A percentile compares a stretch with the other conserved stretches of the same genome.
Conservation (phyloP, 2,797 vertebrate species). For the Crypturellus tataupa region DNA sequence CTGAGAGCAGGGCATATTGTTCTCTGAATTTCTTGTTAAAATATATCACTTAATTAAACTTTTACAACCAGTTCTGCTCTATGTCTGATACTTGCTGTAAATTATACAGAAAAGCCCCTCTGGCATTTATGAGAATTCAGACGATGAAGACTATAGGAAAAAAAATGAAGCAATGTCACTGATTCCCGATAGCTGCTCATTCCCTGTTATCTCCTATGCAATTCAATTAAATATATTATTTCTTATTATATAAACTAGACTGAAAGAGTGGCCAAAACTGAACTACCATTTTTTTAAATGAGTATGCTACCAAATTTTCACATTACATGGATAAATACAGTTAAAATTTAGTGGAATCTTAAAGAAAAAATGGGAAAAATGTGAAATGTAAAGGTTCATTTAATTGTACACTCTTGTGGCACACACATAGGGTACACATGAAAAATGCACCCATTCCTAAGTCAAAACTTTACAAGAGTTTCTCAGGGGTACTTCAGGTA, state of each 20-base stretch:
- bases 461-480: background rate
- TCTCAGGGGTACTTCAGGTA: background rate
- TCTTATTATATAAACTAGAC: background rate
- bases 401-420: background rate
- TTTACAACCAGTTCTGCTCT: slow-evolving; percentile 84
- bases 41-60: slow-evolving; percentile 81
- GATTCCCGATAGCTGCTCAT: background rate
- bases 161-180: background rate
- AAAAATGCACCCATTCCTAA: background rate
- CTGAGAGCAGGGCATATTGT: slow-evolving; percentile 80
- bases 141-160: slow-evolving; percentile 2
- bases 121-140: slow-evolving; percentile 62
- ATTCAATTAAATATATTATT: slow-evolving; percentile 3
- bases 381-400: background rate
- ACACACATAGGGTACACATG: accelerated
- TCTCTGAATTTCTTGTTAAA: slow-evolving; percentile 83
- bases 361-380: background rate
- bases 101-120: slow-evolving; percentile 51
- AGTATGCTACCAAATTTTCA: background rate
- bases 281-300: background rate
- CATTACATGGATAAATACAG: background rate
- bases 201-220: background rate
- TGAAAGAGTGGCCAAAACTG: background rate
- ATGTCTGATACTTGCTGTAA: slow-evolving; percentile 73
- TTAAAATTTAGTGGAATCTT: background rate